Base-by-base conservation (phyloP, 2,888 invertebrate genomes). In the Caenorhabditis afra region DNA sequence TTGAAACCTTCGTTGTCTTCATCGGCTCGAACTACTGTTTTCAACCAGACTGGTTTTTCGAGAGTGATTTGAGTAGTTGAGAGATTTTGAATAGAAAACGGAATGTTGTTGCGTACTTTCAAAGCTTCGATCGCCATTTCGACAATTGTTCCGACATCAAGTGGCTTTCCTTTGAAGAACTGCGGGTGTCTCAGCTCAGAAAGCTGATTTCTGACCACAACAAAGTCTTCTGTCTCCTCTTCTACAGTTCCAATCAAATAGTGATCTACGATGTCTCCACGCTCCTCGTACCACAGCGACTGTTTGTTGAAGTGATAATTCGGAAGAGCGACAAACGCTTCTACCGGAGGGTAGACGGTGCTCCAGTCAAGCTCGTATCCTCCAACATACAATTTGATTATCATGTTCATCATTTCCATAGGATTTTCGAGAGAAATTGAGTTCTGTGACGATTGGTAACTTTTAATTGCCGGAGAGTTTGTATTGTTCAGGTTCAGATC, bases 291-390 rank as follows among this genome's bases (percentile, higher is more conserved):
- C 87, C 87, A 88, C 14, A 81, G 55, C 1, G 64, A 50, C 47
- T 81, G 79, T 49, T 78, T 70, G 52, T 86, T 86, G 81, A 88
- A 88, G 4, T 74, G 62, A 61, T 88, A 88, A 10, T 83, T 87
- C 0, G 87, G 88, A 8, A 88, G 73, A 18, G 50, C 59, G 22
- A 82, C 61, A 53, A 64, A 73, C 12, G 52, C 67, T 16, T 73
- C 62, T 0, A 73, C 67, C 39, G 79, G 79, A 8, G 79, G 20
- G 47, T 86, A 87, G 16, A 87, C 65, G 3, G 59, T 49, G 1
- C 66, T 53, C 86, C 86, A 87, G 37, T 86, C 75, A 1, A 87
- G 41, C 10, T 82, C 79, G 45, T 79, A 65, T 14, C 86, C 83
- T n/a, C 65, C 57, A 10, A 59, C 58, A 55, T 81, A 81, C 1